phyloP scores from a whole-genome alignment of 2,797 vertebrate species.

The Enteromius radiatus region DNA sequence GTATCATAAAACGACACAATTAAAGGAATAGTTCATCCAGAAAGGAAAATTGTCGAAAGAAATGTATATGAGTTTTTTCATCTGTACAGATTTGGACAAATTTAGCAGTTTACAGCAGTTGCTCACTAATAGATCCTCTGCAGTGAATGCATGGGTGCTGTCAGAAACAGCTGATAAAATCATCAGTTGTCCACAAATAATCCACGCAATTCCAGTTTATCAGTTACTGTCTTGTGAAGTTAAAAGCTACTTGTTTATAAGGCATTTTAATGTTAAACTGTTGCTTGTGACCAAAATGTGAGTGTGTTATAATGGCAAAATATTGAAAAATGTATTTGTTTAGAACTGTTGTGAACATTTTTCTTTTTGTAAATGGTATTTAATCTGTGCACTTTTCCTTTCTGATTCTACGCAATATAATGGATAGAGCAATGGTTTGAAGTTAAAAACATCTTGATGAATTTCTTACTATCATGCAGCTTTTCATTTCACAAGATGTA shows the following conservation, averaged over 20 bases:
- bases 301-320: not conserved
- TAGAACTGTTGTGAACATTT: not conserved
- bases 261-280: not conserved
- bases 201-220: not conserved
- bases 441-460: not conserved
- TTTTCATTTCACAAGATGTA: not conserved
- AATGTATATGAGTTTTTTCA: not conserved
- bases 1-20: constrained; percentile 66
- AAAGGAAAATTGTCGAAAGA: not conserved
- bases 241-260: not conserved
- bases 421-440: no score
- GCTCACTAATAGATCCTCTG: not conserved
- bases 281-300: not conserved
- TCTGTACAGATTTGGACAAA: not conserved
- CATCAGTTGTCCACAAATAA: not conserved
- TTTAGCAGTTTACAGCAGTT: not conserved
- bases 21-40: not conserved
- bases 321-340: not conserved
- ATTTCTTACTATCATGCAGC: not conserved
- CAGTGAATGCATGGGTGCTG: not conserved
- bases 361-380: not conserved
- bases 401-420: not conserved
- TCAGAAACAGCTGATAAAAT: not conserved
- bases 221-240: not conserved
- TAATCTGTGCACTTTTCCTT: not conserved